Base-by-base conservation (phyloP, 2,113 vertebrate genomes). In the Zeus faber region DNA sequence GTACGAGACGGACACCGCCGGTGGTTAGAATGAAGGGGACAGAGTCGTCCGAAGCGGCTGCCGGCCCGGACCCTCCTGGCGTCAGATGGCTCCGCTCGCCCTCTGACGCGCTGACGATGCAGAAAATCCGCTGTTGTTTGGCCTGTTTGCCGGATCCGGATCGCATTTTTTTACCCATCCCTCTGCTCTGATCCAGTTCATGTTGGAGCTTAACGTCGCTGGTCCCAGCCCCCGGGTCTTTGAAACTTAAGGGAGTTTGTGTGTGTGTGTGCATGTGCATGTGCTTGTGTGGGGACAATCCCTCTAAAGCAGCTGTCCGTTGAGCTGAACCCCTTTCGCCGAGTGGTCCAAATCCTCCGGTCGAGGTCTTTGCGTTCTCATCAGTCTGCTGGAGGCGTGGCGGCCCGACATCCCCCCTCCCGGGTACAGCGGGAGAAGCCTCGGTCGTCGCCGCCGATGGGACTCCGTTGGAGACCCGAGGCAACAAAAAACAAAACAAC, bases 41-140 rank as follows among this genome's bases (percentile, higher is more conserved):
- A n/a, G n/a, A n/a, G n/a, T n/a, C n/a, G n/a, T n/a, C n/a, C n/a
- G n/a, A n/a, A n/a, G n/a, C n/a, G n/a, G n/a, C 26, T 25, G 2
- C 2, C 6, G 20, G 33, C 24, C 21, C 17, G 17, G 35, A 45
- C 49, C 31, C 5, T 1, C 8, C 31, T n/a, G 24, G 21, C 27
- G 37, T 54, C 43, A 2, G 16, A 10, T 14, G 1, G 49, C 23
- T 43, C 60, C 24, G 45, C 49, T 21, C 27, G n/a, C n/a, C 48
- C 26, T 37, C 45, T 24, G 22, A 18, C 13, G 29, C 16, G 20
- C 49, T 48, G 27, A 23, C 48, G 39, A 49, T 44, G 47, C 55
- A 54, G 50, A 67, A 67, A 59, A 55, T 59, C 54, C 44, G 31
- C 44, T 24, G 18, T 21, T 50, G 46, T 68, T 70, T 67, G n/a